Conservation (phyloP, 2,797 vertebrate genomes). For the Gallinago stenura region DNA sequence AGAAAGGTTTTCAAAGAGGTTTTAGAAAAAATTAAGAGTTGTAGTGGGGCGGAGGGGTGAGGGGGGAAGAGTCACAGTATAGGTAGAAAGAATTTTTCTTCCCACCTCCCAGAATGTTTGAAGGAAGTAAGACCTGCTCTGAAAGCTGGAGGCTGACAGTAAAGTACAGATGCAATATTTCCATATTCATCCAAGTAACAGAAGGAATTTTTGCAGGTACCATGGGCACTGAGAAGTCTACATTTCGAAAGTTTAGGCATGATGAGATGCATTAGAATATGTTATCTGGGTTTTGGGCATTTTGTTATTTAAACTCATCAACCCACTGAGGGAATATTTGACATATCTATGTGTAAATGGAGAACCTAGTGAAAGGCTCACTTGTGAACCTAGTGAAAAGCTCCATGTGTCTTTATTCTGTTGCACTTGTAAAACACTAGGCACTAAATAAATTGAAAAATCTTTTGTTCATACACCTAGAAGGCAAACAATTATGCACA, state of each 20-base stretch:
- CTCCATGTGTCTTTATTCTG: neutral
- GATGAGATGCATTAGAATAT: neutral
- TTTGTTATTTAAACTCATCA: neutral
- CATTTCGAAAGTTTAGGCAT: neutral
- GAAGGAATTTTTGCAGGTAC: neutral
- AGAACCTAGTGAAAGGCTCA: neutral
- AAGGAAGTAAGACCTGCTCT: neutral
- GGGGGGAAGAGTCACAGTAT: neutral
- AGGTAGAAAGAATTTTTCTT: neutral
- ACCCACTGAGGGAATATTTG: neutral
- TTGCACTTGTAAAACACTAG: neutral
- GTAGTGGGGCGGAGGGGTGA: rapidly evolving
- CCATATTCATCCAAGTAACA: neutral
- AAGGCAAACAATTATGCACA: conserved; percentile 18
- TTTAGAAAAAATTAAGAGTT: conserved; percentile 25
- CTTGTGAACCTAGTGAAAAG: neutral
- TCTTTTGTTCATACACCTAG: conserved; percentile 30
- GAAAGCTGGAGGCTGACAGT: neutral
- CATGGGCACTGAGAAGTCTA: neutral
- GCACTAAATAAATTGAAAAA: conserved; percentile 34
- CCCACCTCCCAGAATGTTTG: neutral
- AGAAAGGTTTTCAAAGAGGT: conserved; percentile 21
- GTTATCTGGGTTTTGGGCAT: neutral
- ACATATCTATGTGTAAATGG: neutral
- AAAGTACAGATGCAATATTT: neutral